Evolutionary conservation across 2,797 vertebrate species (phyloP), one percentile per base, ranked within the genome.

Genomic region (Crax fasciolata): DNA sequence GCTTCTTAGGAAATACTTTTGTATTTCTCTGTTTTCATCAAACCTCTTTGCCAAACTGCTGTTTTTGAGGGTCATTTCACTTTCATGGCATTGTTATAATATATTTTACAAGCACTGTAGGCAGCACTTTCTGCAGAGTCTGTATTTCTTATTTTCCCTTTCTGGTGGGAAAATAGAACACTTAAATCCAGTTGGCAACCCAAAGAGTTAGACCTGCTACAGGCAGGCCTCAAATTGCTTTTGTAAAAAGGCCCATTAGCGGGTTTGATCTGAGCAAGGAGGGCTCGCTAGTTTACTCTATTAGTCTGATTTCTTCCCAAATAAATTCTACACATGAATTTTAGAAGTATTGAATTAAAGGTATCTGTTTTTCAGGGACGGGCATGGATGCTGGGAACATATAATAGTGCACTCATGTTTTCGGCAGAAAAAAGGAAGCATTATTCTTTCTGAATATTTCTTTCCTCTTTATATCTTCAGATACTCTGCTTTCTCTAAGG

Each of bases 401-500:
- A 79, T 52, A 83, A 62, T 70, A 86, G 95, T 17, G 28, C 18
- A 68, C 67, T 84, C 75, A 48, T 12, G 70, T 80, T 92, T 96
- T 74, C 67, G 46, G 54, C 38, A 63, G 71, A 58, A 72, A 57
- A 90, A 92, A 84, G 77, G 62, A 94, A 95, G 89, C 78, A 84
- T 92, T 94, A 88, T 84, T 95, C 91, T 91, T 85, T 91, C 76
- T 82, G 84, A 96, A 89, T 63, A 63, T 96, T 95, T 92, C 63
- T 93, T 95, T 96, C 90, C 91, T 86, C 93, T 95, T 93, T 96
- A 95, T 93, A 84, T 95, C 96, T 93, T 96, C 75, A 94, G 95
- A 96, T 92, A 77, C 73, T 91, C 93, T 76, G 93, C 81, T 96
- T 95, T 93, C 94, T 93, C 83, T 94, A 94, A 98, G 98, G 97